These are phyloP conservation scores for Torymus auratus DNA, from an alignment of 2,888 invertebrate genomes.

Conservation along the genomic window DNA sequence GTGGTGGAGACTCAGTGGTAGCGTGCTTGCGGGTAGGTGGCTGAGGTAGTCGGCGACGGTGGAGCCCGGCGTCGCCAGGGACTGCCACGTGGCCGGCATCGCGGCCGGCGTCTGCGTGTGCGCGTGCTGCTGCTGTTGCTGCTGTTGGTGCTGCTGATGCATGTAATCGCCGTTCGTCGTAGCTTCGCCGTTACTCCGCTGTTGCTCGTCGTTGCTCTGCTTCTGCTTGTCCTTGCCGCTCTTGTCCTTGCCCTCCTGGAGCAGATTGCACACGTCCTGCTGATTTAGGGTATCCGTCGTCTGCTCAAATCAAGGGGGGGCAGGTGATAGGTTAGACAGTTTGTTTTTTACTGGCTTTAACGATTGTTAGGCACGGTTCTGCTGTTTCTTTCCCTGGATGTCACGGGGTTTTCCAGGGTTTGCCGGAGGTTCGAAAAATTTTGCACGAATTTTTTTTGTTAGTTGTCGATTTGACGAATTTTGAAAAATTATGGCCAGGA, in stretches of 20 bases:
- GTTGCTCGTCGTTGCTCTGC: slow-evolving; percentile 70
- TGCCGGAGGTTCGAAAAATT: too few species aligned
- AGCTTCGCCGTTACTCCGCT: slow-evolving; percentile 46
- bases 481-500: neutral
- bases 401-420: too few species aligned
- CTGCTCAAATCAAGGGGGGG: slow-evolving; percentile 55
- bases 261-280: slow-evolving; percentile 74
- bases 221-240: slow-evolving; percentile 75
- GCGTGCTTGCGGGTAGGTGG: slow-evolving; percentile 84
- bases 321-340: neutral
- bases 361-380: neutral
- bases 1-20: slow-evolving; percentile 89
- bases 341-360: neutral
- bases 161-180: slow-evolving; percentile 43
- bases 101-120: slow-evolving; percentile 76
- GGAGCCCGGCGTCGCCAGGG: slow-evolving; percentile 84
- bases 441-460: neutral
- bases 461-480: too few species aligned
- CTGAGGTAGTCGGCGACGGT: slow-evolving; percentile 92
- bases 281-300: slow-evolving; percentile 72
- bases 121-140: slow-evolving; percentile 65
- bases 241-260: slow-evolving; percentile 76
- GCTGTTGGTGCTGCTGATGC: slow-evolving; percentile 53
- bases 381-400: too few species aligned
- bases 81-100: slow-evolving; percentile 84